phyloP scores from a whole-genome alignment of 2,113 vertebrate genomes.

The Arothron firmamentum region DNA sequence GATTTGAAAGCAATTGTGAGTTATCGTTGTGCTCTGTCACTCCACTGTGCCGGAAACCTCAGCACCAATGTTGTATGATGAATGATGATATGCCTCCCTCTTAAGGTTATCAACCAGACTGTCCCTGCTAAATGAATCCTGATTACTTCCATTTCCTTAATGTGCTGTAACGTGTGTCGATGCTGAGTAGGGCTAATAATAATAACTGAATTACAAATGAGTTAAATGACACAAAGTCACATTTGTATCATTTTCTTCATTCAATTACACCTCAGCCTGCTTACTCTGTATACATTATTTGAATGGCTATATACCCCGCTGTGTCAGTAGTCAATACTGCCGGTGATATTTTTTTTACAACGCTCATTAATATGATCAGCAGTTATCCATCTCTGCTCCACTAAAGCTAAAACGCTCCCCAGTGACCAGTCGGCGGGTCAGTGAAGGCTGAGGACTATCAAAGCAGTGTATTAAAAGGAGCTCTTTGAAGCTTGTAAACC shows the following conservation, averaged over 20 bases:
- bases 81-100: slow-evolving; percentile 70
- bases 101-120: slow-evolving; percentile 65
- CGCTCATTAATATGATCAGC: slow-evolving; percentile 66
- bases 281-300: not conserved
- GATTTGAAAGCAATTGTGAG: not conserved
- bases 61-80: slow-evolving; percentile 25
- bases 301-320: not conserved
- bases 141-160: too few relatives aligned
- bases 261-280: not conserved
- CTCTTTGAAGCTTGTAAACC: slow-evolving; percentile 82
- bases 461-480: slow-evolving; percentile 77
- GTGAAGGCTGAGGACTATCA: slow-evolving; percentile 76
- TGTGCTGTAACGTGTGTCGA: too few relatives aligned
- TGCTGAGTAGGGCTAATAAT: not conserved
- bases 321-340: slow-evolving; percentile 14
- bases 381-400: slow-evolving; percentile 54
- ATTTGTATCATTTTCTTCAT: slow-evolving; percentile 3
- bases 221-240: not conserved
- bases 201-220: not conserved
- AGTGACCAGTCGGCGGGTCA: slow-evolving; percentile 58
- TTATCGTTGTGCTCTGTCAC: slow-evolving; percentile 1
- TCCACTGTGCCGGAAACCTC: not conserved
- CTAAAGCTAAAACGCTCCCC: slow-evolving; percentile 65
- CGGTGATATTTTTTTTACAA: slow-evolving; percentile 13
- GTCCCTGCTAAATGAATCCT: slow-evolving; percentile 8